These are phyloP conservation scores for Antheraea mylitta DNA, from an alignment of 1,140 invertebrate species.

Conservation along the genomic window DNA sequence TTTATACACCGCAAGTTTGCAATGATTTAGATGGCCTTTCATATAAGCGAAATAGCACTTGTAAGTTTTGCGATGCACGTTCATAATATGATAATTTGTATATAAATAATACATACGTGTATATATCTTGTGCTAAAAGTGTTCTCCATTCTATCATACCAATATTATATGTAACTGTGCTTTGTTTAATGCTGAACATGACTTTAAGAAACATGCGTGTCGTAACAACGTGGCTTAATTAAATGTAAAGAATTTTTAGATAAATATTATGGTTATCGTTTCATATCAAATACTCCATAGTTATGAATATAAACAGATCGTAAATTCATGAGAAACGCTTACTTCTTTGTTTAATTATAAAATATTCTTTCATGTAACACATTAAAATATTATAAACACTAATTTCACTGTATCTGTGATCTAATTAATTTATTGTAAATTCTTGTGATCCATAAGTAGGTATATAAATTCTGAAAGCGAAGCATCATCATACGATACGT, in stretches of 20 bases:
- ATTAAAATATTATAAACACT: too few relatives aligned
- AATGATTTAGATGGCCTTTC: conserved; percentile 14
- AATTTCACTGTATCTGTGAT: too few relatives aligned
- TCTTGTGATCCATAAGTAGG: neutral
- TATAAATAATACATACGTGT: neutral
- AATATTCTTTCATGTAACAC: neutral
- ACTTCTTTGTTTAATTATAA: neutral
- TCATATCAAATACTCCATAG: neutral
- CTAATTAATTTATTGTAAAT: neutral
- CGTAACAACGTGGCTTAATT: too few relatives aligned
- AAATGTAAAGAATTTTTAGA: too few relatives aligned
- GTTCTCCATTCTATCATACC: neutral
- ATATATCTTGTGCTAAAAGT: neutral
- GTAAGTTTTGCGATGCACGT: neutral
- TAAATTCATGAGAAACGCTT: neutral
- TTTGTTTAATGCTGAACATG: neutral
- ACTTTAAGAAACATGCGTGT: too few relatives aligned
- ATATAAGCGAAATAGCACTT: conserved; percentile 10
- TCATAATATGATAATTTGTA: neutral
- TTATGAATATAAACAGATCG: neutral
- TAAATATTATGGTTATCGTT: neutral
- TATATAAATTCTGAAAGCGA: conserved; percentile 15
- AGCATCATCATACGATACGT: conserved; percentile 30
- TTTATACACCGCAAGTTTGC: conserved; percentile 15
- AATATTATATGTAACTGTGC: neutral